Base-by-base conservation (phyloP, 2,113 vertebrate species). In the Riparia riparia region DNA sequence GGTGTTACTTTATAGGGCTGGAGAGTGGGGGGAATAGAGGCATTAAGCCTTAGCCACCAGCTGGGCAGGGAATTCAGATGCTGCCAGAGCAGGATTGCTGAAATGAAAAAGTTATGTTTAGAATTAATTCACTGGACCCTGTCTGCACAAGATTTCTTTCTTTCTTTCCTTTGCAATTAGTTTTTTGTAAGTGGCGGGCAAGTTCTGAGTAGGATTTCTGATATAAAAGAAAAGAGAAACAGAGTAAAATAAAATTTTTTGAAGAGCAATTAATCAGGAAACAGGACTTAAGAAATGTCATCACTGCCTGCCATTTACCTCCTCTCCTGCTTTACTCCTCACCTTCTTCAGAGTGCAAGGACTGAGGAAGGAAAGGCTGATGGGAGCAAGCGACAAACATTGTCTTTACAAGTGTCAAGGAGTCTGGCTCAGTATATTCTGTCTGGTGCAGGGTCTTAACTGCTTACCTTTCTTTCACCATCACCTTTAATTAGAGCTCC, bases 401-500 rank as follows among this genome's bases (percentile, higher is more conserved):
- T 71, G 19, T 78, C 76, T 90, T 82, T 49, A 74, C 15, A 60
- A 49, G 8, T 69, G 70, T 19, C 65, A 58, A 56, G 50, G 32
- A 64, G 68, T 83, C 77, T 90, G 71, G n/a, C n/a, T 94, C 45
- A 64, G 64, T 19, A 18, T 68, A 86, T 44, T 32, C 65, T 84
- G 76, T 86, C 90, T 94, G 72, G 68, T 47, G 20, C 39, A 79
- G 80, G 25, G 65, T 57, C 50, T 86, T 86, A 92, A 74, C 31
- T 83, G 53, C 92, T 83, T 86, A 84, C 92, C 53, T 83, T 82
- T 92, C 60, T 61, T 90, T 84, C 80, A 80, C 49, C 32, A 68
- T 61, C 60, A 49, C 57, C 53, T 94, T 86, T 88, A 96, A 94
- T 89, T 92, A 74, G 71, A 78, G 31, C 79, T 96, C 88, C 95